Conservation (phyloP, 2,888 invertebrate species). For the Steinernema scapterisci region DNA sequence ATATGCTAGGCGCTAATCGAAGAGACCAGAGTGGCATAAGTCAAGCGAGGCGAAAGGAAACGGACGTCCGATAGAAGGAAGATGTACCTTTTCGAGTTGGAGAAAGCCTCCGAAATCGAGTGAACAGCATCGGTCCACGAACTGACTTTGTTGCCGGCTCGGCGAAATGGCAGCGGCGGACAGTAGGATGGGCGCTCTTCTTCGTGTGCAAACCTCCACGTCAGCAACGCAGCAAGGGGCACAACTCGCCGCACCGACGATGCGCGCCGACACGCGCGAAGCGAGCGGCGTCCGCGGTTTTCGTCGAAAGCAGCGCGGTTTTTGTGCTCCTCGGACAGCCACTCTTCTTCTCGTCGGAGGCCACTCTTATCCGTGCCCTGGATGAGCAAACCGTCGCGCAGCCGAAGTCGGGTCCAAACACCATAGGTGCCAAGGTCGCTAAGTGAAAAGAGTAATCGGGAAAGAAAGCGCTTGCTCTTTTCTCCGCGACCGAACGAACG, state of each 20-base stretch:
- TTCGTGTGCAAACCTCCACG: slow-evolving; percentile 19
- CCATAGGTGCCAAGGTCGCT: slow-evolving; percentile 29
- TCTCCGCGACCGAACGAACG: background rate
- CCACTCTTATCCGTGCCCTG: background rate
- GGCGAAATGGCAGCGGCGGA: background rate
- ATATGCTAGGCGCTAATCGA: background rate
- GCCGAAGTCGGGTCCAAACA: background rate
- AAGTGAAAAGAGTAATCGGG: background rate
- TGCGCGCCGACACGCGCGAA: background rate
- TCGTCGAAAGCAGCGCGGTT: slow-evolving; percentile 18
- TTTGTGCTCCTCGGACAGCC: background rate
- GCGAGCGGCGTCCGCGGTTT: too few species aligned
- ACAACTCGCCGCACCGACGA: background rate
- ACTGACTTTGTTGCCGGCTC: background rate
- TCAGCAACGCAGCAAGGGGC: slow-evolving; percentile 26
- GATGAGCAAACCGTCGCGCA: background rate
- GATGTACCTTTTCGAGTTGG: background rate
- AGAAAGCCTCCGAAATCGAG: slow-evolving; percentile 9
- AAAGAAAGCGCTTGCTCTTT: background rate
- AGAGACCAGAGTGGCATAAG: background rate
- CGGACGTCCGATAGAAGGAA: background rate
- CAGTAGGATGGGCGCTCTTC: background rate
- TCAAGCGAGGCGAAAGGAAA: background rate
- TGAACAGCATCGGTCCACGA: background rate
- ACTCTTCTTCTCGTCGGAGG: background rate